Conservation (phyloP, 2,797 vertebrate genomes). For the Taenioides sp. region DNA sequence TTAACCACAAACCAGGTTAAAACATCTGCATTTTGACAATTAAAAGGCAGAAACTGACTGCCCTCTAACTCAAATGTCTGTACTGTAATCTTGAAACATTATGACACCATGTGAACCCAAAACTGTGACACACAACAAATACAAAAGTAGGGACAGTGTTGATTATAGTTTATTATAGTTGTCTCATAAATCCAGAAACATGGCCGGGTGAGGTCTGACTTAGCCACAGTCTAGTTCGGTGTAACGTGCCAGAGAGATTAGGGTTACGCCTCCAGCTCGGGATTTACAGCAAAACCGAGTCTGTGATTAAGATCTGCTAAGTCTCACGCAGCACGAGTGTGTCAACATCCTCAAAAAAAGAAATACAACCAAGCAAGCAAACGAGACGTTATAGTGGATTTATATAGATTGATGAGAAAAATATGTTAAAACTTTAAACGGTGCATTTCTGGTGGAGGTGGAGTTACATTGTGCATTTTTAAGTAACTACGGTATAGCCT, state of each 20-base stretch:
- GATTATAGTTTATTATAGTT: conserved; percentile 26
- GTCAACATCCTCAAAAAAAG: conserved; percentile 29
- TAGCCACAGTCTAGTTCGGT: conserved; percentile 56
- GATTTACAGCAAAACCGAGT: conserved; percentile 58
- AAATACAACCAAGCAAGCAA: conserved; percentile 13
- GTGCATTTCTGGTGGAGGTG: too few species aligned
- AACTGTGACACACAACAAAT: conserved; percentile 24
- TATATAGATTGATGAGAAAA: background rate
- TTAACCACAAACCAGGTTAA: background rate
- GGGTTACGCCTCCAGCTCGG: conserved; percentile 49
- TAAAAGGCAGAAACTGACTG: background rate
- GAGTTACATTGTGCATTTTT: too few species aligned
- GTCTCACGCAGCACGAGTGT: conserved; percentile 39
- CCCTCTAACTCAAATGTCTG: too few species aligned
- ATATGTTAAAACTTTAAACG: too few species aligned
- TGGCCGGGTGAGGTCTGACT: conserved; percentile 29
- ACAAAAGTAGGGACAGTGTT: conserved; percentile 26
- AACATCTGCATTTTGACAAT: background rate
- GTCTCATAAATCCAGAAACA: conserved; percentile 56
- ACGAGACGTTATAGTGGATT: background rate
- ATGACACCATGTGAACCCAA: background rate
- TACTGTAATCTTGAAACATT: background rate
- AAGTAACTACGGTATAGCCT: too few species aligned
- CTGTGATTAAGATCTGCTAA: conserved; percentile 61
- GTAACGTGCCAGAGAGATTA: conserved; percentile 65